Conservation (phyloP, 2,113 vertebrate species). For the Actenoides lindsayi region DNA sequence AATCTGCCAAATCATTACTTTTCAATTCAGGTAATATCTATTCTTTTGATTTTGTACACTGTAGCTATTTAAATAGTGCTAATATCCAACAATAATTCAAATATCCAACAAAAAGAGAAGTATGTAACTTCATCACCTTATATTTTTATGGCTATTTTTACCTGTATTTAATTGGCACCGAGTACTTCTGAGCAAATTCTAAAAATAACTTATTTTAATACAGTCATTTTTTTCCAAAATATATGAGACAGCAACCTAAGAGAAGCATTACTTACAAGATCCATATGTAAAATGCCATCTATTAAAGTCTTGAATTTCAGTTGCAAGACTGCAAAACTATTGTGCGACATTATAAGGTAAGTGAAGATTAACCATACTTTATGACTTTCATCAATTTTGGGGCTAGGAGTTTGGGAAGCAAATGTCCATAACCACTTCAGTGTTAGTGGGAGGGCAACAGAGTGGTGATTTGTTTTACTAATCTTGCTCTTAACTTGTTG, state of each 20-base stretch:
- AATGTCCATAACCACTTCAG: not conserved
- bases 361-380: not conserved
- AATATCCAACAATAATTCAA: not conserved
- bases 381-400: accelerated
- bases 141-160: not conserved
- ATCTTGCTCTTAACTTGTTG: not conserved
- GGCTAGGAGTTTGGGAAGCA: not conserved
- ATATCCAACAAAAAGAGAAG: not conserved
- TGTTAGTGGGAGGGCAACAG: not conserved
- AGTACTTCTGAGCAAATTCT: not conserved
- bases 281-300: not conserved
- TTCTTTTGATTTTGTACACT: not conserved
- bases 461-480: not conserved
- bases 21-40: not conserved
- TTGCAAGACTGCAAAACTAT: not conserved
- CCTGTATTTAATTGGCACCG: not conserved
- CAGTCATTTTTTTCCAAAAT: not conserved
- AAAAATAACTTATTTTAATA: not conserved
- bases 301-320: not conserved
- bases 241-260: not conserved
- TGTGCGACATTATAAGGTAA: not conserved
- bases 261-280: not conserved
- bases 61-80: not conserved
- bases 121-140: not conserved
- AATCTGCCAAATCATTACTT: not conserved